phyloP scores from a whole-genome alignment of 2,113 vertebrate genomes.

The Peromyscus polionotus region DNA sequence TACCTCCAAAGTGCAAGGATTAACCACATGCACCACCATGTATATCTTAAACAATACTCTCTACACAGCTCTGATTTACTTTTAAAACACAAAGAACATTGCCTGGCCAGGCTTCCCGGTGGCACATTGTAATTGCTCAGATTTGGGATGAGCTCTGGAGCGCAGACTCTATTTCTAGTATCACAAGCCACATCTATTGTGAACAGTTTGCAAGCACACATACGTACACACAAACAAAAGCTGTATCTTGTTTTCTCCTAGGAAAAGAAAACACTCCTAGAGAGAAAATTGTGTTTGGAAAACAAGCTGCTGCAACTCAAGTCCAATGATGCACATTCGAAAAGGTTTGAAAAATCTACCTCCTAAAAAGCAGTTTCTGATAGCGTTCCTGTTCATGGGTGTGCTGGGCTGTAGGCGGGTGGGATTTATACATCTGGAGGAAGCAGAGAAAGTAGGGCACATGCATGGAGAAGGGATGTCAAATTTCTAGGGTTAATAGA shows the following conservation, averaged over 20 bases:
- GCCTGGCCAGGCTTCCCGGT: neutral
- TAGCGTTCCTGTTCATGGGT: neutral
- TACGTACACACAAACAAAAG: neutral
- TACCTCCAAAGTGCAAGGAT: neutral
- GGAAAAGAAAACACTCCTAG: slow-evolving; percentile 86
- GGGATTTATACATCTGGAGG: too few relatives aligned
- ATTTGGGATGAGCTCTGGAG: slow-evolving; percentile 1
- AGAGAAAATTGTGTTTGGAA: slow-evolving; percentile 84
- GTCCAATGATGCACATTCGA: slow-evolving; percentile 39
- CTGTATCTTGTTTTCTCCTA: slow-evolving; percentile 68
- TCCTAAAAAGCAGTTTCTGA: neutral
- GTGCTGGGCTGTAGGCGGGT: too few relatives aligned
- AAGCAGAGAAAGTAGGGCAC: neutral
- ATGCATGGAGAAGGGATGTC: neutral
- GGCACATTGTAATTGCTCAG: neutral
- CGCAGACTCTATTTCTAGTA: neutral
- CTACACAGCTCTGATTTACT: neutral
- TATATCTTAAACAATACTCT: neutral
- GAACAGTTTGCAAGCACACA: slow-evolving; percentile 36
- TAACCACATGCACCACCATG: too few relatives aligned
- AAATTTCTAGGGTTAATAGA: neutral
- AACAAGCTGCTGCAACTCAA: slow-evolving; percentile 81
- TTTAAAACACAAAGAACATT: neutral
- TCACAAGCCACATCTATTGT: slow-evolving; percentile 11
- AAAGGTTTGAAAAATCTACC: slow-evolving; percentile 77